These are phyloP conservation scores for Poecilobothrus nobilitatus DNA, from an alignment of 2,888 invertebrate species.

Conservation along the genomic window DNA sequence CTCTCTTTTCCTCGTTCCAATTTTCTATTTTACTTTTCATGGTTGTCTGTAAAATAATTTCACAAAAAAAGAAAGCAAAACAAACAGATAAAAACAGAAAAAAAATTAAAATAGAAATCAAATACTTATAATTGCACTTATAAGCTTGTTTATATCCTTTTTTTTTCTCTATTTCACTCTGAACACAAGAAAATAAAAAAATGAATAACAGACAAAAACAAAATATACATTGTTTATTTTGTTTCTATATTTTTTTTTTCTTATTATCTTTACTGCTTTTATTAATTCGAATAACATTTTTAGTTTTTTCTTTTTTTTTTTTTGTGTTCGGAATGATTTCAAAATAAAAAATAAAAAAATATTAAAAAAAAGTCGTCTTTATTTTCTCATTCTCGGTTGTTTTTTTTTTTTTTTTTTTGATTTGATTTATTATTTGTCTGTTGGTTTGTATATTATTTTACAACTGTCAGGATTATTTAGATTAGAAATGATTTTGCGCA, in stretches of 20 bases:
- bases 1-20: no score
- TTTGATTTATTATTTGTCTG: not conserved
- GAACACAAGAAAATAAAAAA: no score
- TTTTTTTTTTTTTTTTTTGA: not conserved
- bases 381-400: not conserved
- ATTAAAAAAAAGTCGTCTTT: not conserved
- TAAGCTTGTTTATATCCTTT: constrained; percentile 4
- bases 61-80: not conserved
- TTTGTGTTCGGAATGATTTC: no score
- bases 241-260: no score
- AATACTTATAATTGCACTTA: constrained; percentile 6
- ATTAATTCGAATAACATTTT: no score
- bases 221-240: no score
- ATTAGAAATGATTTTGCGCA: not conserved
- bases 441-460: not conserved
- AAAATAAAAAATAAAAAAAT: no score
- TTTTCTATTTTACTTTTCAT: not conserved
- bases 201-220: no score
- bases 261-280: no score
- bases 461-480: not conserved
- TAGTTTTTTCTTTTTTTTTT: no score
- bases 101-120: not conserved
- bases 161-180: not conserved
- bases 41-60: not conserved
- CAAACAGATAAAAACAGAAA: not conserved